A percentile compares a stretch with the other conserved stretches of the same genome.
phyloP scores from a whole-genome alignment of 2,797 vertebrate species.

The Pteronotus mesoamericanus region DNA sequence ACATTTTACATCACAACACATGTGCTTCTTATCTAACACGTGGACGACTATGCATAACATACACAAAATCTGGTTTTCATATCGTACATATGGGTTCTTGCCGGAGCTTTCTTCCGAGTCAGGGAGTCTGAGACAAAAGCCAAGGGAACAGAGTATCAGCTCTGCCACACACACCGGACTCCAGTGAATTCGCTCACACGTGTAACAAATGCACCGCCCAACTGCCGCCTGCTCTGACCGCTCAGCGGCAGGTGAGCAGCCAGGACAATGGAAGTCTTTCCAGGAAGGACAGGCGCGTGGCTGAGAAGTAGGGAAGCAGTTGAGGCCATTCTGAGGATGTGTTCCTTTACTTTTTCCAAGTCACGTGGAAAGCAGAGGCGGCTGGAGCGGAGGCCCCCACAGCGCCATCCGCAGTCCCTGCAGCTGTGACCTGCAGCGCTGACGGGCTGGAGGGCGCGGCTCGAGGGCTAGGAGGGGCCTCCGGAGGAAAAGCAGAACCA shows the following conservation, averaged over 20 bases:
- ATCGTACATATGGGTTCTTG: not conserved
- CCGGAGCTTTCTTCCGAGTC: conserved; percentile 49
- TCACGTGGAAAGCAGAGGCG: not conserved
- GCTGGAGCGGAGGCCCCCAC: not conserved
- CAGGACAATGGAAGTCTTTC: not conserved
- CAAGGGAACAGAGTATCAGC: not conserved
- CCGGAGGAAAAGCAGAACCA: not conserved
- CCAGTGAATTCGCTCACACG: not conserved
- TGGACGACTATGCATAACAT: conserved; percentile 40
- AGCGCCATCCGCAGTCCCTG: fast-evolving
- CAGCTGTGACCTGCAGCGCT: fast-evolving
- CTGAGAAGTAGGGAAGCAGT: not conserved
- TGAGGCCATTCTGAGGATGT: not conserved
- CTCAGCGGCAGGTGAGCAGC: not conserved
- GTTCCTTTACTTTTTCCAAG: not conserved
- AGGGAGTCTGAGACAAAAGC: conserved; percentile 27
- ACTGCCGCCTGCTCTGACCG: not conserved
- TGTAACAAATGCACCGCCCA: fast-evolving
- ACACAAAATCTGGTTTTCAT: conserved; percentile 7
- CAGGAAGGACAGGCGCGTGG: not conserved
- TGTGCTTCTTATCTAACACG: conserved; percentile 43
- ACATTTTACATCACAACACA: not conserved
- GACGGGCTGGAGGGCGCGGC: not conserved
- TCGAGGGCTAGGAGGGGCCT: not conserved
- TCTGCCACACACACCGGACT: not conserved